Base-by-base conservation (phyloP, 2,888 invertebrate species). In the Drosophila paramelanica region DNA sequence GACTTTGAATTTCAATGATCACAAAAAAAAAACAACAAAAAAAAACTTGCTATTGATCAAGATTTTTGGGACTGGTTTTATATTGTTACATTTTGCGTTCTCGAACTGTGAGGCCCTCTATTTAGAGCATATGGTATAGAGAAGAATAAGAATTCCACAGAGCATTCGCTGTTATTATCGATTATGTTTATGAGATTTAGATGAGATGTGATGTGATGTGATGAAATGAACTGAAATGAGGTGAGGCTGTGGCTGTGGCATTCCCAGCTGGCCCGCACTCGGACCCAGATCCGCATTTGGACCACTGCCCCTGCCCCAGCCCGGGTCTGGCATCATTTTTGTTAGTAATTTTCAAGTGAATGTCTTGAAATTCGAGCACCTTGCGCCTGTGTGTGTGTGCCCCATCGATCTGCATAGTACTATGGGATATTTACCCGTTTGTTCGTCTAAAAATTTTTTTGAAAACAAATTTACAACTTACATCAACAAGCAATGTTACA, bases 311-410 rank as follows among this genome's bases (percentile, higher is more conserved):
- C 31, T 8, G 17, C 8, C 17, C 14, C 11, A 11, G 6, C 53
- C 33, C 11, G 25, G 3, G n/a, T 50, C 51, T 56, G 60, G 45
- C 53, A 72, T 41, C 58, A 56, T 41, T 67, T 67, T 58, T 42
- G 56, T 72, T 66, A 49, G 45, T 74, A 45, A 49, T 73, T 66
- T 78, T 72, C 39, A 73, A 78, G 78, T 78, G 79, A 79, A 79
- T 76, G 77, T 77, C 79, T 76, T 64, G 69, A 78, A 78, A 75
- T 75, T 75, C 62, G 76, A 75, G 76, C 67, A 78, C 55, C 57
- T 65, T 58, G 33, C 60, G 47, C 38, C 38, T 52, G 41, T 60
- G 17, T 55, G 49, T 62, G 51, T 13, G 11, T 11, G 36, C 57
- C n/a, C 45, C 39, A 45, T 60, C 33, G 45, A 39, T 57, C 42